Conservation (phyloP, 1,140 invertebrate species). For the Scaptomyza pallida region DNA sequence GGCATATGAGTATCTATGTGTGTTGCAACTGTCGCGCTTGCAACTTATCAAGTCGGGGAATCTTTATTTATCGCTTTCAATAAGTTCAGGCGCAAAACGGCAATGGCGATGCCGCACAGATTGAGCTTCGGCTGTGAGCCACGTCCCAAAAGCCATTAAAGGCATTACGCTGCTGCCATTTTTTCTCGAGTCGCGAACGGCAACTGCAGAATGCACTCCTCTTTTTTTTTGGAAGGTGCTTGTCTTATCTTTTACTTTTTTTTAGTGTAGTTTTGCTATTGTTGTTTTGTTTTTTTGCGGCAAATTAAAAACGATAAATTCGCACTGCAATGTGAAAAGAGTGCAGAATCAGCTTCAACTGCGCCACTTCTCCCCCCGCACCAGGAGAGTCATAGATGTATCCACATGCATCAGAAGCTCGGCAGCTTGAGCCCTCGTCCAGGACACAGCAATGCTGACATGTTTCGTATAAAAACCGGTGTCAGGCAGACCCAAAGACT, state of each 20-base stretch:
- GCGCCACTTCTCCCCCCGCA: slow-evolving; percentile 24
- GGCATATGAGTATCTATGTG: neutral
- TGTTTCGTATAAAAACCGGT: slow-evolving; percentile 29
- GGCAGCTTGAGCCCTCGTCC: slow-evolving; percentile 31
- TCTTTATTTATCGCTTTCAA: slow-evolving; percentile 84
- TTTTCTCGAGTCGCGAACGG: slow-evolving; percentile 43
- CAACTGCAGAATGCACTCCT: neutral
- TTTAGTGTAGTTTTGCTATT: slow-evolving; percentile 38
- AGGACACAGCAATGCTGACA: slow-evolving; percentile 27
- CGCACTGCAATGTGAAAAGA: slow-evolving; percentile 55
- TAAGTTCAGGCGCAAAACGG: slow-evolving; percentile 66
- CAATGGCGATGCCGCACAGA: slow-evolving; percentile 26
- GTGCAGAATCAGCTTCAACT: slow-evolving; percentile 34
- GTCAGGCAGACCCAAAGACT: slow-evolving; percentile 17
- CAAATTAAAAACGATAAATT: slow-evolving; percentile 84
- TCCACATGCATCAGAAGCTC: slow-evolving; percentile 66
- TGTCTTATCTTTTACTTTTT: slow-evolving; percentile 39
- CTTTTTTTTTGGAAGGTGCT: slow-evolving; percentile 10
- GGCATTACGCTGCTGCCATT: slow-evolving; percentile 73
- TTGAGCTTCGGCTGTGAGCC: slow-evolving; percentile 35
- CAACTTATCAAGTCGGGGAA: slow-evolving; percentile 52
- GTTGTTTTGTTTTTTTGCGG: slow-evolving; percentile 56
- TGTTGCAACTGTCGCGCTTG: slow-evolving; percentile 25
- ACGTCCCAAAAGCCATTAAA: slow-evolving; percentile 79
- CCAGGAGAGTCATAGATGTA: slow-evolving; percentile 60